These are phyloP conservation scores for Heliothis virescens DNA, from an alignment of 1,140 invertebrate species.

Conservation along the genomic window DNA sequence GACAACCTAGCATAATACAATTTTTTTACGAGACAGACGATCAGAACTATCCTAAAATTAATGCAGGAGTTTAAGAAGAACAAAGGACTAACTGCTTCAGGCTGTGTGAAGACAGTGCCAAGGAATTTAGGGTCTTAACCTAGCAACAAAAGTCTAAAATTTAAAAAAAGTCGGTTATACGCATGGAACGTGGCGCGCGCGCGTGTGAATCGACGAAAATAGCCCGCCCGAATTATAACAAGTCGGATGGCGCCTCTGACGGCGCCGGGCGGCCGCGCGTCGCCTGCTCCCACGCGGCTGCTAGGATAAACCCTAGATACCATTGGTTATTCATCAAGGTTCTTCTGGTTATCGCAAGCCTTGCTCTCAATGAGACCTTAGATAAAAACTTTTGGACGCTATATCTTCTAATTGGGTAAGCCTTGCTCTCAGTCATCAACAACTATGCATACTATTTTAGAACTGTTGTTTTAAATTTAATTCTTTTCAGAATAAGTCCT, in stretches of 20 bases:
- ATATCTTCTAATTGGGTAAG: constrained; percentile 4
- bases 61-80: constrained; percentile 7
- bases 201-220: constrained; percentile 82
- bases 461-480: background rate
- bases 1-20: background rate
- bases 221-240: constrained; percentile 82
- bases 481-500: background rate
- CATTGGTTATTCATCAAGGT: constrained; percentile 35
- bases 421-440: background rate
- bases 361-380: background rate
- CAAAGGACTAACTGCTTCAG: background rate
- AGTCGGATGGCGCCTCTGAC: constrained; percentile 77
- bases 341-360: constrained; percentile 24
- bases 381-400: background rate
- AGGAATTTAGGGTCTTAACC: constrained; percentile 42
- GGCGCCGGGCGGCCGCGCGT: constrained; percentile 75
- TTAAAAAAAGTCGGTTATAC: constrained; percentile 70
- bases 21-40: background rate
- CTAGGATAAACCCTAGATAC: constrained; percentile 50
- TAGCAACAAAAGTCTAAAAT: constrained; percentile 59
- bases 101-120: background rate
- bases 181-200: constrained; percentile 63
- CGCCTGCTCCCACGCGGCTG: constrained; percentile 63
- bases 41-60: background rate
- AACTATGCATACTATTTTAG: background rate